Base-by-base conservation (phyloP, 23 tunicate species). In the Halocynthia roretzi region DNA sequence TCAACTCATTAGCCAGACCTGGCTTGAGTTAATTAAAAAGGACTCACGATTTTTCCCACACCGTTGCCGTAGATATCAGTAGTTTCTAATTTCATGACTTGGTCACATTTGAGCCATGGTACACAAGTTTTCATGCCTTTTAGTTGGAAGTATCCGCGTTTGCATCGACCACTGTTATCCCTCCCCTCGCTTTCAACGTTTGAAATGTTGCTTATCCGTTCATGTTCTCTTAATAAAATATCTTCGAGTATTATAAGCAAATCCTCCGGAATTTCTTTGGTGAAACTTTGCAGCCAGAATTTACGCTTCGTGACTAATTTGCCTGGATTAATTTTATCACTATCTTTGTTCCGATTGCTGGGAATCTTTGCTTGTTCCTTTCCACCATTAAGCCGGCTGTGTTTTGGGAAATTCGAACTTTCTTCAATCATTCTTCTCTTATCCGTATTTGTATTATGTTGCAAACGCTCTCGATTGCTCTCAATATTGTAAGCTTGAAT, bases 11-110 rank as follows among this genome's bases (percentile, higher is more conserved):
- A 31, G 44, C 2, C 44, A 31, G 44, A 31, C 44, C 4, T 58
- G 15, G 63, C 63, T 58, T 2, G 15, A 14, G 63, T 58, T 58
- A 4, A 14, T 65, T 65, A 9, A 20, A 8, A 65, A 10, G 5
- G 17, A 74, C 78, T 74, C 56, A 74, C 78, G 9, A 74, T 74
- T 74, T 74, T 74, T 12, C 78, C 78, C 4, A 74, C 78, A 8
- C 78, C 78, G 62, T 53, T 54, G 50, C 78, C 78, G 10, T 53
- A 54, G n/a, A 10, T 14, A 15, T 54, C 22, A 6, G 31, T 64
- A 15, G 12, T 48, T 10, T 71, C 18, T 0, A 74, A 9, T 8
- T 20, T 10, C 17, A 11, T 9, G 17, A 54, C 18, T 10, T 54
- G 64, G 0, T 53, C 10, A 64, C 78, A 74, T 74, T 56, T 44